Evolutionary conservation across 2,797 vertebrate species (phyloP).

Genomic region (Poecilia wingei): DNA sequence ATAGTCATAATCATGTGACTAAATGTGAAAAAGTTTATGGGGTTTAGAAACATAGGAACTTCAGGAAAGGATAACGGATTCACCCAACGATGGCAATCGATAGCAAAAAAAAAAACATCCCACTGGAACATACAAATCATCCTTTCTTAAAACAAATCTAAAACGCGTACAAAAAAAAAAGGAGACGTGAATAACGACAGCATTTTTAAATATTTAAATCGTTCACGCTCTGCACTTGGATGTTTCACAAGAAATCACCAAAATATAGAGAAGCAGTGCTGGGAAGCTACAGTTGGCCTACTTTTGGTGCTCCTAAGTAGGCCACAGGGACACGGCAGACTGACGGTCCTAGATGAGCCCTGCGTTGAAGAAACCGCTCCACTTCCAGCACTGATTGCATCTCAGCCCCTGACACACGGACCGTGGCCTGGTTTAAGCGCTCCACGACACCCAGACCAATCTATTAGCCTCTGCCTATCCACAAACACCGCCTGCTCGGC

Average conservation of each 20-base stretch:
- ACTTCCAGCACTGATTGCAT: slow-evolving; percentile 70
- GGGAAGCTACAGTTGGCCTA: slow-evolving; percentile 68
- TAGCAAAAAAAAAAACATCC: neutral
- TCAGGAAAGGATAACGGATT: neutral
- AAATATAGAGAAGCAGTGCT: slow-evolving; percentile 34
- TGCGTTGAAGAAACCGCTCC: slow-evolving; percentile 53
- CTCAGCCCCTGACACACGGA: slow-evolving; percentile 53
- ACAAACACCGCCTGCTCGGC: slow-evolving; percentile 7
- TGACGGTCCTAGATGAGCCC: slow-evolving; percentile 63
- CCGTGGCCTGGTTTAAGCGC: slow-evolving; percentile 61
- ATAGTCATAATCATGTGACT: neutral
- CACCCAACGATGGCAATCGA: neutral
- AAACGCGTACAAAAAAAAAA: neutral
- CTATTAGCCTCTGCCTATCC: slow-evolving; percentile 40
- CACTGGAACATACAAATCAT: neutral
- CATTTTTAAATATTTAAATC: neutral
- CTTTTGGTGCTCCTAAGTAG: slow-evolving; percentile 73
- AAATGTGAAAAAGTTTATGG: neutral
- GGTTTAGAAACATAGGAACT: neutral
- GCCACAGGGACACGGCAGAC: slow-evolving; percentile 61
- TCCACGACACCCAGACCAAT: slow-evolving; percentile 47
- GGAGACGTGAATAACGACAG: neutral
- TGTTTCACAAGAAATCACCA: slow-evolving; percentile 46
- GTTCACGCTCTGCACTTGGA: slow-evolving; percentile 18
- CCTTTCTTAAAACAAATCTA: neutral